Evolutionary conservation across 2,797 vertebrate species (phyloP), one percentile per base, ranked within the genome.

Genomic region (Meda fulgida): DNA sequence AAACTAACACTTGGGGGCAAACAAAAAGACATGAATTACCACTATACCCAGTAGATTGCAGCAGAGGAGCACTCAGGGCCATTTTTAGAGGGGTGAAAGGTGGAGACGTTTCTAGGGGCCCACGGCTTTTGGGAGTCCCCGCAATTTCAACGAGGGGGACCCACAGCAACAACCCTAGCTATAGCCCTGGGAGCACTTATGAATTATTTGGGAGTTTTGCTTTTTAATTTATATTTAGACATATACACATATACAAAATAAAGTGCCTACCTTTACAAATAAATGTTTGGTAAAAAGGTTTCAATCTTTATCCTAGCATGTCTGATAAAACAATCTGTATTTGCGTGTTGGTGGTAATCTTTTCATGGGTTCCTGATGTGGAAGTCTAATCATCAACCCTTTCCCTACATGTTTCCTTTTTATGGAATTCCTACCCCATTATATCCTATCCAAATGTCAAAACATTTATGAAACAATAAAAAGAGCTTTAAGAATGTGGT

Each of bases 381-480:
- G 26, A 46, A 83, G 40, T 79, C 26, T 43, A 34, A 78, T 72
- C 2, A 1, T 82, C 40, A 63, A 14, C 60, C 7, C 9, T 36
- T 70, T 72, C 55, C 70, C 8, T 73, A 14, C 16, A 70, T 4
- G 29, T 11, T 48, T 46, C 31, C 53, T 67, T 75, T 66, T 48
- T 48, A 48, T 48, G 26, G 40, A 34, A 31, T 60, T 7, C 1
- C 26, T 60, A 60, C 51, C 36, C 48, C 48, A 19, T 55, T 81
- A 23, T 46, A 60, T 3, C 46, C 43, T 76, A 66, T 38, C 10
- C 46, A 38, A 40, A 29, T 38, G 31, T 40, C 53, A 26, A 38
- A 67, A 69, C n/a, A 23, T 72, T 8, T 16, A 31, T 16, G 18
- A 77, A 34, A 80, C 53, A 55, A 34, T 81, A 75, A 69, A 78